Evolutionary conservation across 2,797 vertebrate genomes (phyloP).

Genomic region (Lepidocolaptes lacrymiger): DNA sequence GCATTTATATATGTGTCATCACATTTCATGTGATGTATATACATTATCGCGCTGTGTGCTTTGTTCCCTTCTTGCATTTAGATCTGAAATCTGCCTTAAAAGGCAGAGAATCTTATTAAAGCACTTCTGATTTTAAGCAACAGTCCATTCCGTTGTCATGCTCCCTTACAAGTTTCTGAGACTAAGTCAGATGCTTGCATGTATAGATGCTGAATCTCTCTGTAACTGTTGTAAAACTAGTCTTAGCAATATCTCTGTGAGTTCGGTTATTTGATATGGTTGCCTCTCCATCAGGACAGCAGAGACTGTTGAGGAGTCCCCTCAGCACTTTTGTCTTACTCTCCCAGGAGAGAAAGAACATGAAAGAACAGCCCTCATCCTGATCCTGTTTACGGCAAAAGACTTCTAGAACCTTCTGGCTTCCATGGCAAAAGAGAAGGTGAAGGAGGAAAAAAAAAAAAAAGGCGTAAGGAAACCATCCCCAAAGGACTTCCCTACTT

Average conservation of each 20-base stretch:
- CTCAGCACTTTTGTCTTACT: not conserved
- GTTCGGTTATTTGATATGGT: not conserved
- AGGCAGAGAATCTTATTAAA: not conserved
- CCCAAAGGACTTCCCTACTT: not conserved
- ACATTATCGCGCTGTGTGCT: accelerated
- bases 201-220: not conserved
- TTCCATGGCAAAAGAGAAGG: not conserved
- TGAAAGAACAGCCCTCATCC: not conserved
- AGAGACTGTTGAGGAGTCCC: not conserved
- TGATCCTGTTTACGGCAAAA: not conserved
- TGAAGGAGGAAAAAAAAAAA: not conserved
- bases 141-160: not conserved
- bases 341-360: not conserved
- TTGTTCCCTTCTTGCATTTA: not conserved
- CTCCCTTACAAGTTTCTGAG: not conserved
- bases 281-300: not conserved
- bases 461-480: not conserved
- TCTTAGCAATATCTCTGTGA: not conserved
- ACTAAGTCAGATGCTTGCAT: not conserved
- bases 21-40: not conserved
- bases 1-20: not conserved
- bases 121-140: not conserved
- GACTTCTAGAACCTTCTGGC: not conserved
- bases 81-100: not conserved
- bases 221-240: not conserved